These are phyloP conservation scores for Venturia canescens DNA, from an alignment of 1,140 invertebrate genomes.

Conservation along the genomic window DNA sequence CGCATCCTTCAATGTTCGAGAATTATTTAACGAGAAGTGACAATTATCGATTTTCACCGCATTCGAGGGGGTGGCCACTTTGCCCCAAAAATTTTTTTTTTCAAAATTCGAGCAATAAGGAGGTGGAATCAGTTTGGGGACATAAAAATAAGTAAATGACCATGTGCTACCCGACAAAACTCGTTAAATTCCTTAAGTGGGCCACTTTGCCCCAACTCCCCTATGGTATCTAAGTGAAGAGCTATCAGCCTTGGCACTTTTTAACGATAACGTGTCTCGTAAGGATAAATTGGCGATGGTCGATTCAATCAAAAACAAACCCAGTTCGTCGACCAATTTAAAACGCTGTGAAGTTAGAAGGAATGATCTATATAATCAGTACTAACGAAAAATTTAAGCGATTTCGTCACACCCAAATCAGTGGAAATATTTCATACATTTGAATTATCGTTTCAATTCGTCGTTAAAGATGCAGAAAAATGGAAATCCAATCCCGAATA, in stretches of 20 bases:
- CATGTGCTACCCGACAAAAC: no score
- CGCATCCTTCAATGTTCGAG: no score
- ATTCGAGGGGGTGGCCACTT: no score
- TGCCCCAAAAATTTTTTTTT: no score
- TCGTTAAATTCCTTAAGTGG: no score
- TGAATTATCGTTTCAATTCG: background rate
- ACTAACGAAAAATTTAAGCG: constrained; percentile 37
- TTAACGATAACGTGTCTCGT: constrained; percentile 47
- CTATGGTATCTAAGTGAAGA: constrained; percentile 56
- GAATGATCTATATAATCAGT: constrained; percentile 18
- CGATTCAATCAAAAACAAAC: constrained; percentile 10
- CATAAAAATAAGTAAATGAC: no score
- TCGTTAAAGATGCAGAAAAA: constrained; percentile 5
- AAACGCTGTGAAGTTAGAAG: constrained; percentile 10
- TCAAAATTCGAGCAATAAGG: no score
- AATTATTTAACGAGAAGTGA: no score
- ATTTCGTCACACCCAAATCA: constrained; percentile 37
- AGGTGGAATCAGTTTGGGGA: no score
- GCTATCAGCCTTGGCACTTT: constrained; percentile 47
- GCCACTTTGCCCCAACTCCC: no score
- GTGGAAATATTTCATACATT: background rate
- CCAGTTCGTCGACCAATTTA: background rate
- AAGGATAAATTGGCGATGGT: constrained; percentile 47
- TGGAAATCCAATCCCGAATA: constrained; percentile 25
- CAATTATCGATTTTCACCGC: no score